Base-by-base conservation (phyloP, 2,888 invertebrate species). In the Scelioninae gen. 2 region DNA sequence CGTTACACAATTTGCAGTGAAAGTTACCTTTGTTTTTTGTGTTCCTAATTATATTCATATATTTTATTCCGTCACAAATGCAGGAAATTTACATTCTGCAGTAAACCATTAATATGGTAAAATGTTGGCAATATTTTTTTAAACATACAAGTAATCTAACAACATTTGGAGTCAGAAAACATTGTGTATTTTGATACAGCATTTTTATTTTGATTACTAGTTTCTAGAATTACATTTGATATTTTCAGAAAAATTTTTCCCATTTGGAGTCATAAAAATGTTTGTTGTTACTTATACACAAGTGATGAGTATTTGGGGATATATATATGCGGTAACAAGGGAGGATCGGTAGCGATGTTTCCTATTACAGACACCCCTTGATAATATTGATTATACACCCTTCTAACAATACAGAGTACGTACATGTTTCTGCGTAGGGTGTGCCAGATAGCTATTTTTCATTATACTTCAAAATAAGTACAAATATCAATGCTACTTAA, bases 381-480 rank as follows among this genome's bases (percentile, higher is more conserved):
- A 78, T 78, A 76, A 77, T 83, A 83, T 83, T 83, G 83, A 84
- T 84, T 83, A 84, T 83, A 81, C 81, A 83, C 81, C 78, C 79
- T 77, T 76, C 75, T 74, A 77, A 78, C 78, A 77, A 77, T 76
- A 48, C 58, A 13, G 63, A 67, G 64, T 65, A 50, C 67, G 53
- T 60, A 67, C 57, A 39, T 46, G 53, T 55, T 41, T 15, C 28
- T 19, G 43, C 28, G 64, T 35, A 70, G 75, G 75, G 77, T 76
- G 78, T 77, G 78, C 74, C 78, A 76, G 76, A 75, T 78, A 76
- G 77, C 76, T 76, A 74, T 79, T 81, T 81, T 70, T 81, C 81
- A 81, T 81, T 81, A 81, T 81, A 79, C 77, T 53, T 68, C 71
- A 73, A 76, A 79, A 79, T 81, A 81, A 80, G 81, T 81, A 79